Evolutionary conservation across 2,797 vertebrate genomes (phyloP).

Genomic region (Antrozous pallidus): DNA sequence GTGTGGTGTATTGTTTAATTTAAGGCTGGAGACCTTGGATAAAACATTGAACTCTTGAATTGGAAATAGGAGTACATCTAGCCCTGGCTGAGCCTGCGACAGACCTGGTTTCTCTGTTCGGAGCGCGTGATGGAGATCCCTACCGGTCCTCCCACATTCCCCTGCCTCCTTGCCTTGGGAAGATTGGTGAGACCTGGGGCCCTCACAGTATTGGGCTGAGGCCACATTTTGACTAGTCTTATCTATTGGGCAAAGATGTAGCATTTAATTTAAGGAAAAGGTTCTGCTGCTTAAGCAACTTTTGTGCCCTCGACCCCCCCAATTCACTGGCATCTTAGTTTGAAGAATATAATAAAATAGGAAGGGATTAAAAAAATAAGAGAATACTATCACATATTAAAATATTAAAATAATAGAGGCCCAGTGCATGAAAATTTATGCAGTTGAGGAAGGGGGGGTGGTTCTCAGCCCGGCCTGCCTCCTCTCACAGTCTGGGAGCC

Average conservation of each 20-base stretch:
- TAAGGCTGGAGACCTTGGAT: neutral
- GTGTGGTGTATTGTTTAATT: neutral
- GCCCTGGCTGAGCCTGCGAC: neutral
- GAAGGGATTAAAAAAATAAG: neutral
- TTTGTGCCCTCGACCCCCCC: neutral
- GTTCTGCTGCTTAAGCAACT: neutral
- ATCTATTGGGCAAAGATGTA: neutral
- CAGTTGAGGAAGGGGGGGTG: no score
- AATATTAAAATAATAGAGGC: neutral
- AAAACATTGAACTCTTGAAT: neutral
- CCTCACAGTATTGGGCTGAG: neutral
- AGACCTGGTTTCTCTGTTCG: neutral
- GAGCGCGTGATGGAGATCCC: neutral
- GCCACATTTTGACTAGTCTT: neutral
- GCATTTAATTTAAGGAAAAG: neutral
- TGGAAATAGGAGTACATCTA: neutral
- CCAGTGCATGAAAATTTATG: no score
- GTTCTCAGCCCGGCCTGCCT: no score
- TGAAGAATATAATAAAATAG: constrained; percentile 44
- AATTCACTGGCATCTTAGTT: neutral
- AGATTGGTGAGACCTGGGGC: neutral
- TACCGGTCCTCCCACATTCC: neutral
- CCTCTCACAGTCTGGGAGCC: no score
- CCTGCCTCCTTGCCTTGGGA: neutral
- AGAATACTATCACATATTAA: neutral